Percentiles rank a stretch among this genome's conserved stretches.
phyloP scores from a whole-genome alignment of 2,888 invertebrate genomes.

The Parthenolecanium corni region DNA sequence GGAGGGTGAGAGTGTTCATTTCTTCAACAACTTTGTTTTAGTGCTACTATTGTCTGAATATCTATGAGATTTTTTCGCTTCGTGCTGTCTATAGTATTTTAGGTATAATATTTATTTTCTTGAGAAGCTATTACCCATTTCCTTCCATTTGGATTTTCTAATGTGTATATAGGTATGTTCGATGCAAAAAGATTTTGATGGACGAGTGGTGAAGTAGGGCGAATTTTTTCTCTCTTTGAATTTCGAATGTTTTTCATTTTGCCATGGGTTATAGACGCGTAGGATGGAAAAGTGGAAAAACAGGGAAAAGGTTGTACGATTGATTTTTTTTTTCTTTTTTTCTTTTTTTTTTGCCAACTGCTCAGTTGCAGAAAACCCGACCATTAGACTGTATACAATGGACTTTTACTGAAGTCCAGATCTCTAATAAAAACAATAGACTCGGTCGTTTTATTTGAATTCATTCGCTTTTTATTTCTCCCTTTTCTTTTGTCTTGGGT shows the following conservation, averaged over 20 bases:
- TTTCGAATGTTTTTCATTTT: too few species aligned
- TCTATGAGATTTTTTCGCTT: too few species aligned
- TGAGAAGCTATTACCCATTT: neutral
- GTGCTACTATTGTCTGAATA: too few species aligned
- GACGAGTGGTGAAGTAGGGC: too few species aligned
- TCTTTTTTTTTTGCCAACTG: too few species aligned
- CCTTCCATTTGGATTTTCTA: neutral
- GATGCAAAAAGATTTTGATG: too few species aligned
- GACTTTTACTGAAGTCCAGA: neutral
- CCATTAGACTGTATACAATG: neutral
- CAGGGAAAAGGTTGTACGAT: neutral
- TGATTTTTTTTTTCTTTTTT: neutral
- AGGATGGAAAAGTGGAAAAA: neutral
- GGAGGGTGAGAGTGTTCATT: too few species aligned
- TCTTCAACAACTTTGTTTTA: too few species aligned
- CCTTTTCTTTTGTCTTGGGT: neutral
- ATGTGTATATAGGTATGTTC: neutral
- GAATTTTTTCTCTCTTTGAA: too few species aligned
- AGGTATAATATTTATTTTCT: neutral
- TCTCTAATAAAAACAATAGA: conserved; percentile 1
- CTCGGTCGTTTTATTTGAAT: neutral
- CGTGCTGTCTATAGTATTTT: too few species aligned
- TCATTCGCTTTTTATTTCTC: neutral
- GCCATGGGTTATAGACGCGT: neutral
- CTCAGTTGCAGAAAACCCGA: neutral